Evolutionary conservation across 1,140 invertebrate species (phyloP), one percentile per base, ranked within the genome.

Genomic region (Ericerus pela): DNA sequence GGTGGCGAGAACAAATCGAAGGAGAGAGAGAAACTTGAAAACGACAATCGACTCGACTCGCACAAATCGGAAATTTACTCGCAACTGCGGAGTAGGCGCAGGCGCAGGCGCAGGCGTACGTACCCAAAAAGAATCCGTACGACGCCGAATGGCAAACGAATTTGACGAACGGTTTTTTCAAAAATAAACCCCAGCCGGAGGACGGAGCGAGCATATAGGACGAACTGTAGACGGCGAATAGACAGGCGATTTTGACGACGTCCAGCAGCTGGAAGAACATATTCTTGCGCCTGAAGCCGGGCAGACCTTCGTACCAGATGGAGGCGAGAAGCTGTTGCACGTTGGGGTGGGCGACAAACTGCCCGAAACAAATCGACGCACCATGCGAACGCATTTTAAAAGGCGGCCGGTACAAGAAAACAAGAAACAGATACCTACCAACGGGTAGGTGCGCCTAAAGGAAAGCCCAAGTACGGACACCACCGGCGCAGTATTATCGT

Each of bases 291-390:
- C 87, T 79, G 66, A 92, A 91, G 2, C 88, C 86, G 0, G 88
- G 88, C 11, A 92, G 70, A 18, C 88, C 89, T 67, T 93, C 86
- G 65, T 92, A 93, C 90, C 90, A 95, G 64, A 94, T 91, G 16
- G 85, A 79, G 4, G 82, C 88, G 37, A 95, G 65, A 27, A 94
- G 70, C 68, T 94, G 89, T 66, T 95, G 90, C 26, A 92, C 89
- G 65, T 87, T 93, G 1, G 89, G 86, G 73, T 95, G 90, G 6
- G 89, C 84, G 33, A 94, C 88, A 67, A 95, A 95, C 87, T 92
- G 68, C n/a, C n/a, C n/a, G n/a, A n/a, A n/a, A n/a, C n/a, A n/a
- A n/a, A n/a, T n/a, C n/a, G n/a, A n/a, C n/a, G n/a, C n/a, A n/a
- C n/a, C n/a, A n/a, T n/a, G n/a, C n/a, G n/a, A n/a, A n/a, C n/a